Evolutionary conservation across 2,797 vertebrate species (phyloP).

Genomic region (Pachyuromys duprasi): DNA sequence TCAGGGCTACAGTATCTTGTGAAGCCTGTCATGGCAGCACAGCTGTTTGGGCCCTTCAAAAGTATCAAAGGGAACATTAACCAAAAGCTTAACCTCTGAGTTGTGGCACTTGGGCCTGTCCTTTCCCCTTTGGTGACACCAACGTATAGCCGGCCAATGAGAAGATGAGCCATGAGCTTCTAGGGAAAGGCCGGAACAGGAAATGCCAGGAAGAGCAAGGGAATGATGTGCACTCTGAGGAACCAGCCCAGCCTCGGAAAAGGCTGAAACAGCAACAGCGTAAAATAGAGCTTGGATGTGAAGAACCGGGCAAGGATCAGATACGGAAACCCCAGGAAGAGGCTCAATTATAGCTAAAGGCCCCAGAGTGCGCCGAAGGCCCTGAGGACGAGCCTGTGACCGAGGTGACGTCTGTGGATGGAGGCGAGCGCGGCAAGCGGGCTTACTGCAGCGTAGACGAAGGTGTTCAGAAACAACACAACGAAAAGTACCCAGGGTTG

Average conservation of each 20-base stretch:
- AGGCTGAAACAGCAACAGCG: neutral
- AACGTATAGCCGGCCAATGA: neutral
- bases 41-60: too few relatives aligned
- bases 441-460: neutral
- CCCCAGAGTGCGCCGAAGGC: neutral
- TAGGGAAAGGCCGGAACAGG: neutral
- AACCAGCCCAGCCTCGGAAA: neutral
- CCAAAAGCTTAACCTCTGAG: neutral
- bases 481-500: neutral
- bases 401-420: neutral
- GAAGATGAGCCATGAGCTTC: too few relatives aligned
- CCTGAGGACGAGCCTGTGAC: neutral
- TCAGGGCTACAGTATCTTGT: too few relatives aligned
- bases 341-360: neutral
- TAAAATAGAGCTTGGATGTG: neutral
- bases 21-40: too few relatives aligned
- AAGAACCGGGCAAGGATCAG: neutral
- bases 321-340: neutral
- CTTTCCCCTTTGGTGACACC: neutral
- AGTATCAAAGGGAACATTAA: rapidly evolving
- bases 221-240: neutral
- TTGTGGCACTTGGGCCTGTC: neutral
- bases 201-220: neutral
- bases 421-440: neutral
- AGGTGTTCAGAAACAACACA: neutral